phyloP scores from a whole-genome alignment of 1,140 invertebrate genomes.

The Rhysida immarginata region DNA sequence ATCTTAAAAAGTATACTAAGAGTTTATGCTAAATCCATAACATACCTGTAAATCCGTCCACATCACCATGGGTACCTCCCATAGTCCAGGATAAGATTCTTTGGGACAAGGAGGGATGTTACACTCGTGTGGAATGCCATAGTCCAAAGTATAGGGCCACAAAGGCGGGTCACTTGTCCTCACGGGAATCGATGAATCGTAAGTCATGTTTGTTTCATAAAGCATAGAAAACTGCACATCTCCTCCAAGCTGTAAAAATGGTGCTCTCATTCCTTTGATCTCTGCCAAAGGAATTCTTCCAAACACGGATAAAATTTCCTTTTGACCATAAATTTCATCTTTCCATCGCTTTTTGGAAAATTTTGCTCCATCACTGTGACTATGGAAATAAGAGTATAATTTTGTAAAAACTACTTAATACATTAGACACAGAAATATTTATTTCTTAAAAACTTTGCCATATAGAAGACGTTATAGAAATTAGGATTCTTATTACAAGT shows the following conservation, averaged over 20 bases:
- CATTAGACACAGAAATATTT: no score
- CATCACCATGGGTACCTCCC: constrained; percentile 94
- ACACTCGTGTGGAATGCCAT: constrained; percentile 82
- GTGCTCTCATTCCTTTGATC: constrained; percentile 27
- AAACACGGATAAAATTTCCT: constrained; percentile 63
- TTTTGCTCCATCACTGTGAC: constrained; percentile 82
- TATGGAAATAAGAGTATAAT: constrained; percentile 25
- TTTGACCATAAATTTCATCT: constrained; percentile 70
- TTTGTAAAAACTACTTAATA: no score
- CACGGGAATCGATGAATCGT: constrained; percentile 81
- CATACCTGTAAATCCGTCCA: constrained; percentile 88
- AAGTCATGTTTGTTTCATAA: constrained; percentile 83
- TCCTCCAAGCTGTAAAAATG: constrained; percentile 47
- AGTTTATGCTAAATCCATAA: no score
- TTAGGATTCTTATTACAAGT: constrained; percentile 35
- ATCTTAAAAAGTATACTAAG: no score
- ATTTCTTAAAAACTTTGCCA: no score
- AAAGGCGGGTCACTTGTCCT: constrained; percentile 80
- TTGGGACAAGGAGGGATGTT: constrained; percentile 90
- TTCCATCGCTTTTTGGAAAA: constrained; percentile 89
- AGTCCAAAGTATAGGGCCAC: constrained; percentile 81
- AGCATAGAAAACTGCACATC: constrained; percentile 94
- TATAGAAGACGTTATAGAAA: no score
- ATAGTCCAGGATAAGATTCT: constrained; percentile 46
- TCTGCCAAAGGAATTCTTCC: constrained; percentile 22